phyloP scores from a whole-genome alignment of 2,888 invertebrate species.

The Spatulosminthurus flaviceps region DNA sequence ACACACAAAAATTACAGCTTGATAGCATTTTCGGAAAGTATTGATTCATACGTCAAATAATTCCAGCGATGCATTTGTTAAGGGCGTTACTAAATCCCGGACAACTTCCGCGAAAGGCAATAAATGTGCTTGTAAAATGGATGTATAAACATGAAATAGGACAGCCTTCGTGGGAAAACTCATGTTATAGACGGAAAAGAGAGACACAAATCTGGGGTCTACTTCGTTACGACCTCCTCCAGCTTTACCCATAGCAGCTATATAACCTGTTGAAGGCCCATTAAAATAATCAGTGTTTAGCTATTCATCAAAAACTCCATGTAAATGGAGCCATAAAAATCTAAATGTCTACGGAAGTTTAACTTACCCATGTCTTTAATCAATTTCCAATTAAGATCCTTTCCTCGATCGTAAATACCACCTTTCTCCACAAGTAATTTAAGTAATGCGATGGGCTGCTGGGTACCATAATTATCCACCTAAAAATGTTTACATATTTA shows the following conservation, averaged over 20 bases:
- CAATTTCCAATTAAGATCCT: constrained; percentile 89
- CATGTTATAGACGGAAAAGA: constrained; percentile 88
- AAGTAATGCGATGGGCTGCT: constrained; percentile 91
- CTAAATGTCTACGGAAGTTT: too few relatives aligned
- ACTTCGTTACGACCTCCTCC: constrained; percentile 91
- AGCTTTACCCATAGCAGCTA: constrained; percentile 86
- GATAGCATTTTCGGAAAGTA: background rate
- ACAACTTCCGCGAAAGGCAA: constrained; percentile 75
- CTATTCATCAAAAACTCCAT: too few relatives aligned
- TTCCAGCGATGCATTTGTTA: constrained; percentile 82
- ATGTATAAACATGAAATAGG: constrained; percentile 81
- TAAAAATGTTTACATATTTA: constrained; percentile 58
- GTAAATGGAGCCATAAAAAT: too few relatives aligned
- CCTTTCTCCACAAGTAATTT: constrained; percentile 88
- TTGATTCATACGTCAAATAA: constrained; percentile 77
- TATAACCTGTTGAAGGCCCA: constrained; percentile 71
- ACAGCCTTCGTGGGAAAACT: constrained; percentile 83
- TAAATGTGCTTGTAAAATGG: constrained; percentile 83
- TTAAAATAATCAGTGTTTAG: background rate
- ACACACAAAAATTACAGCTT: too few relatives aligned
- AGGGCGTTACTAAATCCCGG: constrained; percentile 72
- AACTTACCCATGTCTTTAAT: constrained; percentile 77
- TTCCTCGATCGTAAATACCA: constrained; percentile 88
- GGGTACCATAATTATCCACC: constrained; percentile 86
- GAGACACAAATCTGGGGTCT: constrained; percentile 89